phyloP scores from a whole-genome alignment of 2,113 vertebrate species.

The Lasiurus borealis region DNA sequence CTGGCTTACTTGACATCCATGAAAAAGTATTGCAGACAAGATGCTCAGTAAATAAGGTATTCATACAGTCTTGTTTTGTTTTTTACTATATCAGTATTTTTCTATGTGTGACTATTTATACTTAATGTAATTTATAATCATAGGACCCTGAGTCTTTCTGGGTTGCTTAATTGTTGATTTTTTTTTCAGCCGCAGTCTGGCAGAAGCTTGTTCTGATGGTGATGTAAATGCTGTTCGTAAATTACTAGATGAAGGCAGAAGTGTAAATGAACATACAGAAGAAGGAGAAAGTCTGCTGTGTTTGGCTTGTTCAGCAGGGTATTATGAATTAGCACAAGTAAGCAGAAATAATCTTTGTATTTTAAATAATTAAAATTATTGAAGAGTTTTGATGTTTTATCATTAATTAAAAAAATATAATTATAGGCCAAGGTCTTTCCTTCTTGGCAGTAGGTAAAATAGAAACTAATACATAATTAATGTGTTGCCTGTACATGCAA shows the following conservation, averaged over 20 bases:
- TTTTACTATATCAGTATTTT: conserved; percentile 44
- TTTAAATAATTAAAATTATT: conserved; percentile 38
- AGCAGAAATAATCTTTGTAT: conserved; percentile 72
- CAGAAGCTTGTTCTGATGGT: conserved; percentile 98
- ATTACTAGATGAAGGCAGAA: conserved; percentile 97
- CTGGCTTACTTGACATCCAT: conserved; percentile 27
- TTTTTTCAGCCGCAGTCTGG: conserved; percentile 97
- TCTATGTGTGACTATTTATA: conserved; percentile 24
- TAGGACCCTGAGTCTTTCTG: conserved; percentile 21
- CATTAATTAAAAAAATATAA: conserved; percentile 37
- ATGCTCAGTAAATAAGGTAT: conserved; percentile 35
- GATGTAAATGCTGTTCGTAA: conserved; percentile 99
- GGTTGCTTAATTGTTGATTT: conserved; percentile 68
- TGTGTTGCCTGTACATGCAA: conserved; percentile 17
- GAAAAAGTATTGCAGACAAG: conserved; percentile 41
- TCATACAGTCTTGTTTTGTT: background rate
- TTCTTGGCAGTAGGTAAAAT: conserved; percentile 40
- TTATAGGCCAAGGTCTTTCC: background rate
- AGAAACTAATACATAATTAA: conserved; percentile 11
- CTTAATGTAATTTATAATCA: conserved; percentile 52
- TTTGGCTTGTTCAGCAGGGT: conserved; percentile 98
- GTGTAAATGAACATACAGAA: conserved; percentile 98
- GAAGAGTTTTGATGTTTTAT: conserved; percentile 54
- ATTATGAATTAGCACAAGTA: conserved; percentile 99
- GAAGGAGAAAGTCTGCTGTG: conserved; percentile 99